Conservation (phyloP, 2,888 invertebrate genomes). For the Helobdella robusta region DNA sequence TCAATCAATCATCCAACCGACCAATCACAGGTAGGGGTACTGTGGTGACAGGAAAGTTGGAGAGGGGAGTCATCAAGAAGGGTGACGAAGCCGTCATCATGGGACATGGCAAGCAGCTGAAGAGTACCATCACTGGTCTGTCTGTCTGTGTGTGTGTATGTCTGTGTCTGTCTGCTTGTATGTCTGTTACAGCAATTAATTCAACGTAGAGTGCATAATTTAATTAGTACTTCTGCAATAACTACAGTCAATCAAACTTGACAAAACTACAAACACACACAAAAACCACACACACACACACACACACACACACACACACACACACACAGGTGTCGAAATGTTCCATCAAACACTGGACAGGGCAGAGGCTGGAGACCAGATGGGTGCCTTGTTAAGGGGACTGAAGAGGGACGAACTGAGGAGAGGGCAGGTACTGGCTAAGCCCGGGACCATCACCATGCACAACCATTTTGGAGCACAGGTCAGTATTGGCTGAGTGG, state of each 20-base stretch:
- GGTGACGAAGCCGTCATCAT: constrained; percentile 66
- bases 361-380: constrained; percentile 67
- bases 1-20: no score
- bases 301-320: no score
- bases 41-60: constrained; percentile 76
- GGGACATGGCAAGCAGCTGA: constrained; percentile 66
- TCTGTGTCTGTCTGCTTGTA: not conserved
- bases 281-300: no score
- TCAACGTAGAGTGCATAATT: no score
- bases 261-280: no score
- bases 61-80: constrained; percentile 65
- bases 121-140: constrained; percentile 54
- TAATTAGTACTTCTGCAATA: no score
- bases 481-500: constrained; percentile 25
- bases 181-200: not conserved
- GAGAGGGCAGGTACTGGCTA: constrained; percentile 67
- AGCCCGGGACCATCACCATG: constrained; percentile 30
- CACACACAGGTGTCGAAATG: constrained; percentile 45
- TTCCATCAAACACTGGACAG: constrained; percentile 40
- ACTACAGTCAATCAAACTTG: no score
- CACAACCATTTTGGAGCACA: constrained; percentile 61
- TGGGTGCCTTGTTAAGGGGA: constrained; percentile 70
- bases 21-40: constrained; percentile 78
- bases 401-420: constrained; percentile 63
- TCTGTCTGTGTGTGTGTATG: not conserved